Conservation (phyloP, 2,797 vertebrate genomes). For the Cyclura pinguis region DNA sequence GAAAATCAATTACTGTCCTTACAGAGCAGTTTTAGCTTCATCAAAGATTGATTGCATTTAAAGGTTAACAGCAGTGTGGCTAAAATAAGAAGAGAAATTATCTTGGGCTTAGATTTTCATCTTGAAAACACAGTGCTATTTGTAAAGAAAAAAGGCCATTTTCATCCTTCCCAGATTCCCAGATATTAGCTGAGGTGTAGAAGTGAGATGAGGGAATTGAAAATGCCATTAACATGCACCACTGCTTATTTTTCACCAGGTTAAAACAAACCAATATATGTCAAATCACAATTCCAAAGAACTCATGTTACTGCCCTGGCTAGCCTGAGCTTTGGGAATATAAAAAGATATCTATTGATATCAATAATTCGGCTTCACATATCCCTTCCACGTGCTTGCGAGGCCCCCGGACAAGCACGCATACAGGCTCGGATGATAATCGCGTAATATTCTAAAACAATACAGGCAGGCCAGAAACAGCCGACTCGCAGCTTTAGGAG, state of each 20-base stretch:
- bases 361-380: too few relatives aligned
- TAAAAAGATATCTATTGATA: too few relatives aligned
- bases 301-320: too few relatives aligned
- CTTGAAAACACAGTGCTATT: conserved; percentile 43
- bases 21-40: conserved; percentile 55
- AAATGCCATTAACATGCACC: conserved; percentile 17
- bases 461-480: too few relatives aligned
- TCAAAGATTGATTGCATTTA: conserved; percentile 65
- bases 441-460: too few relatives aligned
- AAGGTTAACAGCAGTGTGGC: conserved; percentile 64
- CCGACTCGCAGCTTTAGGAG: too few relatives aligned
- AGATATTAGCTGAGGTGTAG: conserved; percentile 5
- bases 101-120: conserved; percentile 38
- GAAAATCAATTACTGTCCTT: conserved; percentile 42
- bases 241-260: conserved; percentile 25
- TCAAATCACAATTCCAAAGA: background rate
- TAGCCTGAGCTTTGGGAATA: too few relatives aligned
- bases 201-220: conserved; percentile 25
- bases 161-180: conserved; percentile 17
- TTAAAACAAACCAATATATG: conserved; percentile 28
- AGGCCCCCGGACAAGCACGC: too few relatives aligned
- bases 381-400: too few relatives aligned
- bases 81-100: conserved; percentile 60
- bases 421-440: too few relatives aligned
- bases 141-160: conserved; percentile 20